phyloP scores from a whole-genome alignment of 1,140 invertebrate genomes.

The Xylocopa sonorina region DNA sequence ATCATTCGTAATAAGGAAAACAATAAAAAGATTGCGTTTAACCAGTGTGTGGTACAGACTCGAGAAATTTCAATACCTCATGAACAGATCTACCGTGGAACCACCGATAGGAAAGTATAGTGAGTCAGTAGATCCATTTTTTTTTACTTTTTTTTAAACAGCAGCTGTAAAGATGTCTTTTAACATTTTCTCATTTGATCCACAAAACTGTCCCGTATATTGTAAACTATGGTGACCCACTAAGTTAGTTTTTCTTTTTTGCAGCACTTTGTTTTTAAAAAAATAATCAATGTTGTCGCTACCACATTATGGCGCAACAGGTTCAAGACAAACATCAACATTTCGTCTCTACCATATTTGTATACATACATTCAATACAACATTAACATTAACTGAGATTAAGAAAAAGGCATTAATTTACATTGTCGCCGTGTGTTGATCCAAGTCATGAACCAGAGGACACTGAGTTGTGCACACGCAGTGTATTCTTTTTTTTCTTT shows the following conservation, averaged over 20 bases:
- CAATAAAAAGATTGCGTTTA: background rate
- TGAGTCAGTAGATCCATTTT: conserved; percentile 60
- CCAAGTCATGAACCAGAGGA: conserved; percentile 77
- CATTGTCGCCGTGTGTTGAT: conserved; percentile 71
- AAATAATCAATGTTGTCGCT: conserved; percentile 77
- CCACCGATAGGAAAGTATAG: conserved; percentile 55
- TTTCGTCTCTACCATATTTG: conserved; percentile 61
- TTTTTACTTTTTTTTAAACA: conserved; percentile 61
- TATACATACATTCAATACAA: conserved; percentile 66
- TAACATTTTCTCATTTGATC: conserved; percentile 69
- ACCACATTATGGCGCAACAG: conserved; percentile 66
- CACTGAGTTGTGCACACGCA: conserved; percentile 66
- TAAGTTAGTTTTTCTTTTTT: conserved; percentile 71
- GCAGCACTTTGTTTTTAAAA: conserved; percentile 76
- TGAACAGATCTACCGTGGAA: conserved; percentile 55
- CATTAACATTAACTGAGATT: conserved; percentile 68
- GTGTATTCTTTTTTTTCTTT: conserved; percentile 51
- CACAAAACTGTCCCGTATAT: conserved; percentile 72
- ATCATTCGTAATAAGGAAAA: background rate
- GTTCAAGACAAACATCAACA: conserved; percentile 79
- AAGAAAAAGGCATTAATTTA: conserved; percentile 71
- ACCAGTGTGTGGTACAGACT: conserved; percentile 12
- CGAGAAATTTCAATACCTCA: conserved; percentile 39
- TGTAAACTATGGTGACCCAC: conserved; percentile 74
- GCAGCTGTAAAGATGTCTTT: conserved; percentile 53